Evolutionary conservation across 2,797 vertebrate species (phyloP).

Genomic region (Silurus aristotelis): DNA sequence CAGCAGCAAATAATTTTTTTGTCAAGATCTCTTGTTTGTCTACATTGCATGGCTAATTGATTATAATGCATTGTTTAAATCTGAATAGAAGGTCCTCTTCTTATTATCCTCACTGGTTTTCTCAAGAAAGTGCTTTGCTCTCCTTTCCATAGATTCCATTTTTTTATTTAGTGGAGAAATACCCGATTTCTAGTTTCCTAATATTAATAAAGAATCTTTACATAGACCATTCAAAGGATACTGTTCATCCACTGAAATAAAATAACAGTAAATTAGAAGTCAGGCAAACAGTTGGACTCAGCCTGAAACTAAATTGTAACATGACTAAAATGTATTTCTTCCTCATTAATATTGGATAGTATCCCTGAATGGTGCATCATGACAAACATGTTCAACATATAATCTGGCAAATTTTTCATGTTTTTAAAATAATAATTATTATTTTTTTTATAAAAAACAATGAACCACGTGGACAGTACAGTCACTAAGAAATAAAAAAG

Average conservation of each 20-base stretch:
- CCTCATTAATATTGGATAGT: too few species aligned
- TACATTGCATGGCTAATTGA: not conserved
- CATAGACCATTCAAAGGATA: not conserved
- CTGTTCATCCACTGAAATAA: too few species aligned
- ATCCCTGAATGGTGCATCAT: too few species aligned
- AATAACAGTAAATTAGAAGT: not conserved
- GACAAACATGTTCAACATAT: too few species aligned
- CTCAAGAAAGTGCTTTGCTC: not conserved
- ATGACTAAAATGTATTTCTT: not conserved
- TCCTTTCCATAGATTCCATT: not conserved
- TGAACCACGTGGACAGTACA: too few species aligned
- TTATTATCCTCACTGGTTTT: not conserved
- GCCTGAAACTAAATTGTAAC: not conserved
- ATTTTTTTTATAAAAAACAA: too few species aligned
- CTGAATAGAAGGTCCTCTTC: not conserved
- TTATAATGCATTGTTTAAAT: not conserved
- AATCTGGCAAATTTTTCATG: too few species aligned
- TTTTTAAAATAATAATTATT: too few species aligned
- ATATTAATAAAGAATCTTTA: not conserved
- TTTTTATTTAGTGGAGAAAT: not conserved
- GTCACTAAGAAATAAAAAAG: too few species aligned
- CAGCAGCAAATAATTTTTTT: too few species aligned
- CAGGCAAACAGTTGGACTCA: not conserved
- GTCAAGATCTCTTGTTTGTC: not conserved
- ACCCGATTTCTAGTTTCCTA: not conserved